Base-by-base conservation (phyloP, 1,140 invertebrate genomes). In the Eulimnadia texana region DNA sequence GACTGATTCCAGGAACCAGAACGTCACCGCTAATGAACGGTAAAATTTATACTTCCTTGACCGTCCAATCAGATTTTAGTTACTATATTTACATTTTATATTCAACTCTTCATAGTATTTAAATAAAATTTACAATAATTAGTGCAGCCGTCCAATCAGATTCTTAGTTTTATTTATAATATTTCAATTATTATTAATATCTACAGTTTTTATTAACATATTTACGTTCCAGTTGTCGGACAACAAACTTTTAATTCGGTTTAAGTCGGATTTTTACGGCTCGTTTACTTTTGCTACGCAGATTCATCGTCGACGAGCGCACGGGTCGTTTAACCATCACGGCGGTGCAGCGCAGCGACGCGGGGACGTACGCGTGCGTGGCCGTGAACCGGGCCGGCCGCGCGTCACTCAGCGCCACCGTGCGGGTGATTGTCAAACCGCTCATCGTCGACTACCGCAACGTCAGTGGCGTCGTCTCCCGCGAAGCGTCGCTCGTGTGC, bases 371-470 rank as follows among this genome's bases (percentile, higher is more conserved):
- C 74, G 85, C 82, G 67, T 94, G 91, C 72, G 76, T 84, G 42
- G 90, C 89, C 0, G 82, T 77, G 2, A 94, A 94, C 67, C 73
- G 74, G 22, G 79, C 85, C 29, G 92, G 92, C 2, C 75, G 75
- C 47, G 77, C 75, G 0, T 78, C 80, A 50, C 80, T 82, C 53
- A 70, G 72, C 20, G 82, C 93, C 56, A 77, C 78, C 64, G 77
- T 91, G 50, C 70, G 73, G 59, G 76, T 83, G 0, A 69, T 89
- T 28, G 82, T 88, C 0, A 86, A 84, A 67, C 89, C 90, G 0
- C 82, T 82, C 68, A 83, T 93, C 66, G 84, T 82, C 67, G 82
- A 88, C 67, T 79, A 90, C 56, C 71, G 80, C 22, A 92, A 93
- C 70, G 76, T 81, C 0, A 88, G 86, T 0, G 77, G 81, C 1